These are phyloP conservation scores for Plebejus anna DNA, from an alignment of 2,888 invertebrate genomes.

Conservation along the genomic window DNA sequence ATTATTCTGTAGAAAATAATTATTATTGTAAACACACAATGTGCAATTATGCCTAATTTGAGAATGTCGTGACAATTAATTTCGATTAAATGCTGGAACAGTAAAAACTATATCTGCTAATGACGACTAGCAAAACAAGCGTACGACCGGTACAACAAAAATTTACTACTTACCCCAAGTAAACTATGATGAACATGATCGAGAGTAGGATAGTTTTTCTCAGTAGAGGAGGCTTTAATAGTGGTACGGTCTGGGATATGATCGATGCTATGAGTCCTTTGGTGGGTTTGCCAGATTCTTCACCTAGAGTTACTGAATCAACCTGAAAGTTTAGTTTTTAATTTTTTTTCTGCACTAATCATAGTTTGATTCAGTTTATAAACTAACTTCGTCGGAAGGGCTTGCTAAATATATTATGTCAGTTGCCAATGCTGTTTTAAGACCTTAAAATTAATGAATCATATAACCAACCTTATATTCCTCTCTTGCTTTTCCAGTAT, in stretches of 20 bases:
- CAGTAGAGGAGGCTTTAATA: slow-evolving; percentile 75
- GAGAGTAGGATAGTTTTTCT: slow-evolving; percentile 72
- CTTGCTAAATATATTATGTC: not conserved
- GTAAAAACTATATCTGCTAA: not conserved
- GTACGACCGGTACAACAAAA: not conserved
- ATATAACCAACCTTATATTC: slow-evolving; percentile 50
- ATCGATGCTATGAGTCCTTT: slow-evolving; percentile 51
- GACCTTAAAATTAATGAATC: not conserved
- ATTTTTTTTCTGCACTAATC: not conserved
- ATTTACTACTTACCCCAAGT: slow-evolving; percentile 52
- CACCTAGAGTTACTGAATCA: slow-evolving; percentile 50
- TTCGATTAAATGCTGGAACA: not conserved
- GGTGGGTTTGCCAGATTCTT: slow-evolving; percentile 41
- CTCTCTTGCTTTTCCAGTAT: slow-evolving; percentile 52
- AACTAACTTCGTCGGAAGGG: not conserved
- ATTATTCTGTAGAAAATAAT: not conserved
- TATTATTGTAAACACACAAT: no score
- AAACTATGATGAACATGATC: slow-evolving; percentile 76
- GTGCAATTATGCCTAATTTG: not conserved
- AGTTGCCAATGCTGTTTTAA: not conserved
- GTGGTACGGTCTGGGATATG: slow-evolving; percentile 65
- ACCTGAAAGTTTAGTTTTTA: slow-evolving; percentile 45
- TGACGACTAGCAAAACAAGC: not conserved
- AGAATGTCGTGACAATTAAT: not conserved
- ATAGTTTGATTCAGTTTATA: no score